Base-by-base conservation (phyloP, 2,888 invertebrate genomes). In the Pseudococcus longispinus region DNA sequence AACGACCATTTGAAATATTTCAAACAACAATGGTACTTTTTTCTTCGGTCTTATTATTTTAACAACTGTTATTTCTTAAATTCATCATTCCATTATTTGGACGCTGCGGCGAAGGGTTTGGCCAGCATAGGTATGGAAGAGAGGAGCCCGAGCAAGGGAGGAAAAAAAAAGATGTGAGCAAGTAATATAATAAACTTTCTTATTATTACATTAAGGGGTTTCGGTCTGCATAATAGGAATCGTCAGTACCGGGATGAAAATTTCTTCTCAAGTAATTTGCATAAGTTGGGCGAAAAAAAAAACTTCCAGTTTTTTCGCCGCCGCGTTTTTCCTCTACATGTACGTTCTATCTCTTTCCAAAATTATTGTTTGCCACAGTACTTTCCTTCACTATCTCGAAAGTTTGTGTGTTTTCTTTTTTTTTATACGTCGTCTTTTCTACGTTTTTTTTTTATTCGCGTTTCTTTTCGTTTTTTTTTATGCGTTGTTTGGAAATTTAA, bases 171-270 rank as follows among this genome's bases (percentile, higher is more conserved):
- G 83, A 83, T 83, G 83, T 83, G 55, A 83, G 55, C 82, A 32
- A 29, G 83, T 83, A 83, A 83, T 83, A 83, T 83, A 83, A 83
- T 83, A 83, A 83, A 83, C 51, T 83, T 83, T 83, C 55, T 83
- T 51, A 83, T 83, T 83, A 83, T 83, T 83, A 55, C 83, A 51
- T 83, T 83, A 51, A 83, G 83, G 83, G 83, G 26, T 46, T 83
- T 83, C 83, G 46, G 83, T 83, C 55, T 51, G 83, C 83, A 83
- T 83, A 83, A 83, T 83, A 83, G 51, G 83, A 83, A 83, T 83
- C 83, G 83, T 83, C 83, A 32, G 83, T 51, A 15, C 83, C 23
- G 83, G 74, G 13, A 74, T 83, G 55, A 29, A 55, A 83, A 83
- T 83, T 83, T 83, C 55, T n/a, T 51, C 83, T 83, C 44, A 55